phyloP scores from a whole-genome alignment of 2,888 invertebrate species.

The Clitarchus hookeri region DNA sequence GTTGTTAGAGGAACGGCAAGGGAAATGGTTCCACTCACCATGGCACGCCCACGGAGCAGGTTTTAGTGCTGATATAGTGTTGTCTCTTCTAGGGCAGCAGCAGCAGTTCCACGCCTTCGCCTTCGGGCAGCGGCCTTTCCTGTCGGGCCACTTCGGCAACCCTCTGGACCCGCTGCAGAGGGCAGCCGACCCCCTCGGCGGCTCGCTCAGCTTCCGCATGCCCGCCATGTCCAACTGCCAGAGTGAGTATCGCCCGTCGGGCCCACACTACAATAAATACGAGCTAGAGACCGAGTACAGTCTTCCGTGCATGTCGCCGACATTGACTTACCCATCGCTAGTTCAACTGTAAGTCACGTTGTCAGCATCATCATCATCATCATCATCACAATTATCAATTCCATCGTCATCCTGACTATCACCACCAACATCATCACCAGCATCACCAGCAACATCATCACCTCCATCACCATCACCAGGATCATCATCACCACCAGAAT shows the following conservation, averaged over 20 bases:
- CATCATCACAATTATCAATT: too few species aligned
- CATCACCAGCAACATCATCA: too few species aligned
- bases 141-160: conserved; percentile 66
- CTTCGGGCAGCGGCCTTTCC: conserved; percentile 85
- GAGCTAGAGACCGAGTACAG: too few species aligned
- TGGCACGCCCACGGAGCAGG: conserved; percentile 38
- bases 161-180: conserved; percentile 55
- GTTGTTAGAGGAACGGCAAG: background rate
- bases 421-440: too few species aligned
- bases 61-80: conserved; percentile 62
- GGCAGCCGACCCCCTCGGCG: conserved; percentile 79
- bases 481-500: too few species aligned
- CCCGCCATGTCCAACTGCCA: conserved; percentile 84
- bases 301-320: too few species aligned
- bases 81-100: conserved; percentile 92
- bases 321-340: too few species aligned
- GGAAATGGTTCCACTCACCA: background rate
- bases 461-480: too few species aligned
- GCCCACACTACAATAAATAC: too few species aligned
- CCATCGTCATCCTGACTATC: too few species aligned
- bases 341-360: too few species aligned
- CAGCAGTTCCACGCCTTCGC: conserved; percentile 84
- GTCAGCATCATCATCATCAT: too few species aligned
- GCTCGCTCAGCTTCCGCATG: conserved; percentile 70
- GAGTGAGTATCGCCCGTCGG: conserved; percentile 68